These are phyloP conservation scores for Labia minor DNA, from an alignment of 2,888 invertebrate genomes.

Conservation along the genomic window DNA sequence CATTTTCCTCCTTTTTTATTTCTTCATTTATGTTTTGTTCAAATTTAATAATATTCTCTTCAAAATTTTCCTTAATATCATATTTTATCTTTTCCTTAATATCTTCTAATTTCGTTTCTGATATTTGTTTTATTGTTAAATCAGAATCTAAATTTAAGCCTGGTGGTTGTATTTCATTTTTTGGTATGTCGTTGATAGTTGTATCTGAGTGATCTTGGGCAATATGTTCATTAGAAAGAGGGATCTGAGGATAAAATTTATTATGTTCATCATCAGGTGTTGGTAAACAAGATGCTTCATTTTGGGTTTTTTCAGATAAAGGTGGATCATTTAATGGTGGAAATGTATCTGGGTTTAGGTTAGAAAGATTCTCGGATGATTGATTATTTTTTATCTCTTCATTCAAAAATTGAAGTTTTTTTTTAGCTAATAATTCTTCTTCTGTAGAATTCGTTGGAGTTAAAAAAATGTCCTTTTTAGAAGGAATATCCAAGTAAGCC, in stretches of 20 bases:
- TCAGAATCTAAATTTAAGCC: background rate
- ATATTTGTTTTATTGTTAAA: background rate
- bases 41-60: too few relatives aligned
- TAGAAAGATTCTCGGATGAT: background rate
- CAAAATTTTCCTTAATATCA: too few relatives aligned
- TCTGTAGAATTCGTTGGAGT: background rate
- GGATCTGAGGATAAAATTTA: background rate
- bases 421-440: background rate
- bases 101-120: too few relatives aligned
- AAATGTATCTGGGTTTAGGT: background rate
- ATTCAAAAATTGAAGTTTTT: constrained; percentile 3
- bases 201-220: background rate
- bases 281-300: background rate
- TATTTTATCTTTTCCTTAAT: too few relatives aligned
- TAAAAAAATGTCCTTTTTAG: background rate
- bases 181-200: background rate
- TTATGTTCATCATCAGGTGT: background rate
- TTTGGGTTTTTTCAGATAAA: background rate
- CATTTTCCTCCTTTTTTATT: too few relatives aligned
- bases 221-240: background rate
- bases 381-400: background rate
- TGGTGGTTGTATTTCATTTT: background rate
- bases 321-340: background rate
- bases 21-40: too few relatives aligned
- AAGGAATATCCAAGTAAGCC: background rate